A percentile compares a stretch with the other conserved stretches of the same genome.
phyloP scores from a whole-genome alignment of 2,888 invertebrate genomes.

The Acanthosepion lycidas region DNA sequence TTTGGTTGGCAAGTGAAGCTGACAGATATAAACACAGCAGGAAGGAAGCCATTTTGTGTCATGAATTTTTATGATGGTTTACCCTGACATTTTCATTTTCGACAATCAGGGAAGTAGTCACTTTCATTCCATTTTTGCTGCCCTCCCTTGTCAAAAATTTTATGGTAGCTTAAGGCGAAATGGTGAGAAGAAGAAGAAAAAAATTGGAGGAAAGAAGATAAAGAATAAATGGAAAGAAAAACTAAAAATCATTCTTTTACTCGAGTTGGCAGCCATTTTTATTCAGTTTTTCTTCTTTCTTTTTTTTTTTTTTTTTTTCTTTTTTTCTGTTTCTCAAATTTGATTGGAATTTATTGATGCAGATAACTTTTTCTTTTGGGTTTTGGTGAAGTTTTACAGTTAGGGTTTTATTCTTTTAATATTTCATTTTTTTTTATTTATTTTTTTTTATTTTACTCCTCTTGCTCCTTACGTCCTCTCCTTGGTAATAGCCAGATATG shows the following conservation, averaged over 20 bases:
- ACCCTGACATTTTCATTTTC: constrained; percentile 12
- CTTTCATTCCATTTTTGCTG: not conserved
- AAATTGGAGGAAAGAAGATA: not conserved
- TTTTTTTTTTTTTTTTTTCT: not conserved
- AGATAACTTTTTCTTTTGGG: not conserved
- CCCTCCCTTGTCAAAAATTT: not conserved
- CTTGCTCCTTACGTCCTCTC: not conserved
- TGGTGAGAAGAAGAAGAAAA: not conserved
- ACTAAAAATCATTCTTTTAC: not conserved
- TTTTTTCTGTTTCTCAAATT: not conserved
- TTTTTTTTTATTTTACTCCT: not conserved
- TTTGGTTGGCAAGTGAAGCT: not conserved
- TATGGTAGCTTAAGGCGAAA: not conserved
- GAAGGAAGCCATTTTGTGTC: constrained; percentile 22
- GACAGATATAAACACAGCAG: not conserved
- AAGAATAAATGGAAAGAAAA: not conserved
- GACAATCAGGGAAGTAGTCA: constrained; percentile 20
- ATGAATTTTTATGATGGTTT: constrained; percentile 22
- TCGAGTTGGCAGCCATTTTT: not conserved
- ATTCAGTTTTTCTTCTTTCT: not conserved
- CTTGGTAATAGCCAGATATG: no score
- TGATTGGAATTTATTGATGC: not conserved
- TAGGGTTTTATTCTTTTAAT: not conserved
- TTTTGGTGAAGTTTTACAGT: not conserved
- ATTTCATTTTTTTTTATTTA: not conserved